Evolutionary conservation across 2,888 invertebrate genomes (phyloP).

Genomic region (Athripsodes cinereus): DNA sequence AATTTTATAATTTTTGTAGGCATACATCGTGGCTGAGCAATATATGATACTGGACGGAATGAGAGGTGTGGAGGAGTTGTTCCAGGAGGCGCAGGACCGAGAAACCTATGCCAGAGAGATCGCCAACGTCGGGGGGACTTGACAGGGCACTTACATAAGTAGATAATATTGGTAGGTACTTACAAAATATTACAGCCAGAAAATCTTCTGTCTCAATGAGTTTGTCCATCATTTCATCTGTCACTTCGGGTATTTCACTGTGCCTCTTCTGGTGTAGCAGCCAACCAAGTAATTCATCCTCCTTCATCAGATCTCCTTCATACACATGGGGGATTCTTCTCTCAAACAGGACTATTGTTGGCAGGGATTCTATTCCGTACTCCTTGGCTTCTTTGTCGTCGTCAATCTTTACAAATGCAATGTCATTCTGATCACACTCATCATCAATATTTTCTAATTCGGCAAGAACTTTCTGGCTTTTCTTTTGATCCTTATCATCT

Average conservation of each 20-base stretch:
- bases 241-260: slow-evolving; percentile 86
- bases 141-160: too few relatives aligned
- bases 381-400: slow-evolving; percentile 84
- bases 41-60: too few relatives aligned
- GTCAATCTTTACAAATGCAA: slow-evolving; percentile 87
- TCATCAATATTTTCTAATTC: slow-evolving; percentile 91
- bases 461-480: slow-evolving; percentile 75
- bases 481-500: slow-evolving; percentile 90
- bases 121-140: too few relatives aligned
- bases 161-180: slow-evolving; percentile 42
- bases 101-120: too few relatives aligned
- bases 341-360: slow-evolving; percentile 74
- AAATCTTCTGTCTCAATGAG: slow-evolving; percentile 73
- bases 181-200: slow-evolving; percentile 87
- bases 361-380: slow-evolving; percentile 78
- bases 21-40: too few relatives aligned
- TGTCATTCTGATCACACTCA: slow-evolving; percentile 87
- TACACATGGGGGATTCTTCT: slow-evolving; percentile 68
- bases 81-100: too few relatives aligned
- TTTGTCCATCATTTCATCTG: slow-evolving; percentile 90
- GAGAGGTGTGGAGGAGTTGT: too few relatives aligned
- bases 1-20: too few relatives aligned
- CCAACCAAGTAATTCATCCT: slow-evolving; percentile 87
- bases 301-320: slow-evolving; percentile 83
- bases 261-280: slow-evolving; percentile 84